Evolutionary conservation across 2,113 vertebrate species (phyloP), one percentile per base, ranked within the genome.

Genomic region (Patagioenas fasciata): DNA sequence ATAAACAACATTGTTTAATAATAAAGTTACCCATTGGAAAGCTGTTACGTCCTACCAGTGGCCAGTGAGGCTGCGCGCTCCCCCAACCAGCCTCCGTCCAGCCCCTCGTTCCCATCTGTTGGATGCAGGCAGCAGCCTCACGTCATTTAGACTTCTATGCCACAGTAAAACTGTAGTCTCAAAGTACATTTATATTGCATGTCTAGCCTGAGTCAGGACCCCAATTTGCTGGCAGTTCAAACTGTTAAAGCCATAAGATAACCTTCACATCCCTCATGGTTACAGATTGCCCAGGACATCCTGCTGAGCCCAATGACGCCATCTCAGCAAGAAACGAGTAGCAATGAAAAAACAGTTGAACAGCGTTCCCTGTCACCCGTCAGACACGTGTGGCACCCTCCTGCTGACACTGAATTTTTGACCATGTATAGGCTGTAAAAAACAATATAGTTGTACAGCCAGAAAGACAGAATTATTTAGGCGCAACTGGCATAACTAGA

Each of bases 31-130:
- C 2, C 11, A 15, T 25, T 19, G 50, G 3, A 16, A 32, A 70
- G 32, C 10, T 69, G 47, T 17, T 70, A 13, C 15, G 47, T 17
- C 6, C 10, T 6, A 15, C 34, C 9, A 10, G 28, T 9, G 61
- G 50, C 16, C 5, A 15, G 26, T 4, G 14, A 48, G 24, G 65
- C 18, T 38, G 70, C 58, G 69, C 48, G n/a, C 73, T 53, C 82
- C 17, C 40, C 26, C 40, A 28, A 32, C 16, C 25, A 48, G 36
- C 53, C 34, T 10, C 44, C 12, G 18, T 4, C 25, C 29, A 47
- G 26, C 19, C 56, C n/a, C 16, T 44, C 12, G 1, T 0, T 14
- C 24, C 50, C 13, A 51, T 51, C 50, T 13, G 23, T 0, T 12
- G 28, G 31, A 34, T 2, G 31, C 48, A 47, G 56, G 14, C 40